Base-by-base conservation (phyloP, 2,113 vertebrate species). In the Malurus melanocephalus region DNA sequence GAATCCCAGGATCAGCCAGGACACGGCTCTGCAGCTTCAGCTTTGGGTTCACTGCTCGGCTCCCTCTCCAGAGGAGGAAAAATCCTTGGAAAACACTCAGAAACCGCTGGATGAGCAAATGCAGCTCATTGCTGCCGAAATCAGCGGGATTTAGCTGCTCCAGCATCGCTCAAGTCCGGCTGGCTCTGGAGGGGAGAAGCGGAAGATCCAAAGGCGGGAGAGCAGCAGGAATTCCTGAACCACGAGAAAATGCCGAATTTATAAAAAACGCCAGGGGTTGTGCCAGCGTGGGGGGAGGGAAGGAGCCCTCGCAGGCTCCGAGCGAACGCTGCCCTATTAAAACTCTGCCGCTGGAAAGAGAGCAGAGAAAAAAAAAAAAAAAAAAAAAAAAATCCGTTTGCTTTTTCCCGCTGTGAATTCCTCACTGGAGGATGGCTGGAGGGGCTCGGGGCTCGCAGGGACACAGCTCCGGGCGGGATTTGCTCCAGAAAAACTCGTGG, bases 101-200 rank as follows among this genome's bases (percentile, higher is more conserved):
- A 48, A 84, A 57, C 2, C 21, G 11, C 53, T 19, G 68, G 49
- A n/a, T 0, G 3, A 28, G 21, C 26, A 53, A 26, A 7, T 38
- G 18, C 61, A 51, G 16, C 26, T n/a, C 40, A 4, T 24, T 9
- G 40, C n/a, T 27, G 4, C 26, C 0, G 2, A 2, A 1, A 2
- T 13, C 4, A 10, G 8, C 4, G 16, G 42, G 67, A 21, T 92
- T 69, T 18, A 10, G 43, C 51, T 5, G 1, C 32, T 26, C 15
- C 11, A 10, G 49, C 8, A 38, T 24, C 5, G 0, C 69, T 56
- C n/a, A 0, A 22, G 24, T 27, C 26, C 30, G 1, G 49, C 3
- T 9, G 33, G 5, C 27, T 27, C 40, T 35, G 33, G 28, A 23
- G 49, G 0, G 7, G 42, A 60, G 27, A 60, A 51, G 53, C 9